These are phyloP conservation scores for Aleadryas rufinucha DNA, from an alignment of 2,113 vertebrate genomes.

Conservation along the genomic window DNA sequence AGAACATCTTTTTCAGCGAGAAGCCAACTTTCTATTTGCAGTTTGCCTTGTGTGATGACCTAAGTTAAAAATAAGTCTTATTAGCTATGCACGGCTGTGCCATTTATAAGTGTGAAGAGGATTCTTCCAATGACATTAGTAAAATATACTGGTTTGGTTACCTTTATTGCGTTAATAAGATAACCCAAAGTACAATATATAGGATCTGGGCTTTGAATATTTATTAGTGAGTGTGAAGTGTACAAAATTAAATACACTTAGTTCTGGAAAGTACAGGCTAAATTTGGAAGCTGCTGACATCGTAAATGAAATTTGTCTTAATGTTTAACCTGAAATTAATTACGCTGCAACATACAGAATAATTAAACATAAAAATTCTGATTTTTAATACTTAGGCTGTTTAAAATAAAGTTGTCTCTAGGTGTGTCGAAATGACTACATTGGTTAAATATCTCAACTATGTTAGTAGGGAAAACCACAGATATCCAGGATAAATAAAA, in stretches of 20 bases:
- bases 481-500: neutral
- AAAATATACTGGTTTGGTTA: neutral
- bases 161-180: neutral
- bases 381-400: neutral
- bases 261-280: neutral
- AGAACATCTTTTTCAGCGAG: neutral
- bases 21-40: neutral
- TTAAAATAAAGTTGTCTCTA: neutral
- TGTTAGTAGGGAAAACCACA: neutral
- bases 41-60: neutral
- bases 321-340: neutral
- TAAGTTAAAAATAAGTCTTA: neutral
- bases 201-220: neutral
- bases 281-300: neutral
- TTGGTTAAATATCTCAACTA: neutral
- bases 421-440: neutral
- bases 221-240: neutral
- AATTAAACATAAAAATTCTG: neutral
- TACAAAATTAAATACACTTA: neutral
- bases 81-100: neutral
- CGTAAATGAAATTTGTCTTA: neutral
- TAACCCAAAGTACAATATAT: neutral
- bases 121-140: neutral
- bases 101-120: neutral
- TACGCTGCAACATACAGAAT: neutral